phyloP scores from a whole-genome alignment of 2,797 vertebrate species.

The Periophthalmus magnuspinnatus region DNA sequence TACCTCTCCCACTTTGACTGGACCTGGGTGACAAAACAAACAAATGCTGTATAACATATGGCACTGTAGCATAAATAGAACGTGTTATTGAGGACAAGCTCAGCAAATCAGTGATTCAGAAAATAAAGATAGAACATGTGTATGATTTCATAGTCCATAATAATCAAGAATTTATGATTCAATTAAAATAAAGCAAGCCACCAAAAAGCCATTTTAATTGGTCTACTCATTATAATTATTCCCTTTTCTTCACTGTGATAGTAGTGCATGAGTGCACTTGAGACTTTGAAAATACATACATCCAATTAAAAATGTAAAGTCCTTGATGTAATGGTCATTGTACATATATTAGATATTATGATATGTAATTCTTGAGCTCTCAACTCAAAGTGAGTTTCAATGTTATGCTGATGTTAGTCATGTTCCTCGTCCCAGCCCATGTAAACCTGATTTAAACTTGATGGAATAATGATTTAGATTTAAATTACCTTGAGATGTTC shows the following conservation, averaged over 20 bases:
- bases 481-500: constrained; percentile 56
- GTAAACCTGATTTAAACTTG: constrained; percentile 18
- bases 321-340: background rate
- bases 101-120: background rate
- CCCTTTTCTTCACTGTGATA: background rate
- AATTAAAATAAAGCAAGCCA: background rate
- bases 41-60: constrained; percentile 13
- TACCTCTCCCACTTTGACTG: constrained; percentile 57
- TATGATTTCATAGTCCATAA: background rate
- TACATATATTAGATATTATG: background rate
- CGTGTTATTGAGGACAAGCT: background rate
- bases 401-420: constrained; percentile 18
- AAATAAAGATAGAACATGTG: background rate
- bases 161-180: background rate
- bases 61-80: background rate
- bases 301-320: background rate
- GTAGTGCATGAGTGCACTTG: background rate
- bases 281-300: background rate
- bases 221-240: background rate
- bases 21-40: constrained; percentile 51
- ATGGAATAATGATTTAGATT: constrained; percentile 50
- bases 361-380: background rate
- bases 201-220: background rate
- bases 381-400: background rate
- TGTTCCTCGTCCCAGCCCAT: constrained; percentile 16